Percentiles rank a stretch among this genome's conserved stretches.
phyloP scores from a whole-genome alignment of 2,113 vertebrate genomes.

The Oncorhynchus clarkii region DNA sequence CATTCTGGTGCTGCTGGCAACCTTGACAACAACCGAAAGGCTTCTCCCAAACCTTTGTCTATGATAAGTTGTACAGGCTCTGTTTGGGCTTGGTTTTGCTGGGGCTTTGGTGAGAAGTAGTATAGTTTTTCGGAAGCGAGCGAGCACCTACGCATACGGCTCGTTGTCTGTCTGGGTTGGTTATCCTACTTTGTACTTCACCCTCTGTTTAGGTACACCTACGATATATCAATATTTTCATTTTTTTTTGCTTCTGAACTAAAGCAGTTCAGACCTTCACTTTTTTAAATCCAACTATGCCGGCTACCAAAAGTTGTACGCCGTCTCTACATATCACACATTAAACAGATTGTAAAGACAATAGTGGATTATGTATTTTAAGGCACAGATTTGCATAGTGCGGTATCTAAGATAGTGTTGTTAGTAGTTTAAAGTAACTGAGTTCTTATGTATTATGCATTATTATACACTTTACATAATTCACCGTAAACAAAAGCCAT shows the following conservation, averaged over 20 bases:
- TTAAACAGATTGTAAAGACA: neutral
- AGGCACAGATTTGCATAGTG: neutral
- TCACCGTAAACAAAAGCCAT: neutral
- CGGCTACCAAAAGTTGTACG: neutral
- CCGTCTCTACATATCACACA: neutral
- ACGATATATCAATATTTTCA: neutral
- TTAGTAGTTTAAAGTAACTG: no score
- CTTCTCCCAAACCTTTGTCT: neutral
- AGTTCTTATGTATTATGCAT: neutral
- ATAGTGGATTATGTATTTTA: neutral
- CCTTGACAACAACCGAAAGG: neutral
- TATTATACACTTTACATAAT: no score
- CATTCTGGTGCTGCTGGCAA: neutral
- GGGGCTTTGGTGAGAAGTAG: neutral
- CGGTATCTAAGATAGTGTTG: neutral
- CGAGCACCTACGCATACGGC: no score
- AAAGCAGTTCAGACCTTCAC: neutral
- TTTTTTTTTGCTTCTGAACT: neutral
- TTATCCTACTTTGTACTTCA: neutral
- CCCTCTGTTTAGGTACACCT: neutral
- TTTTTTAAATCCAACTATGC: neutral
- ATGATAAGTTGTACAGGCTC: neutral
- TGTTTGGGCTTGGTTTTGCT: neutral
- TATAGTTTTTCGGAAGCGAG: no score
- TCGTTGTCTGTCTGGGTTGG: neutral